Percentiles rank a stretch among this genome's conserved stretches.
Evolutionary conservation across 1,140 invertebrate genomes (phyloP).

Genomic region (Aphidius ervi): DNA sequence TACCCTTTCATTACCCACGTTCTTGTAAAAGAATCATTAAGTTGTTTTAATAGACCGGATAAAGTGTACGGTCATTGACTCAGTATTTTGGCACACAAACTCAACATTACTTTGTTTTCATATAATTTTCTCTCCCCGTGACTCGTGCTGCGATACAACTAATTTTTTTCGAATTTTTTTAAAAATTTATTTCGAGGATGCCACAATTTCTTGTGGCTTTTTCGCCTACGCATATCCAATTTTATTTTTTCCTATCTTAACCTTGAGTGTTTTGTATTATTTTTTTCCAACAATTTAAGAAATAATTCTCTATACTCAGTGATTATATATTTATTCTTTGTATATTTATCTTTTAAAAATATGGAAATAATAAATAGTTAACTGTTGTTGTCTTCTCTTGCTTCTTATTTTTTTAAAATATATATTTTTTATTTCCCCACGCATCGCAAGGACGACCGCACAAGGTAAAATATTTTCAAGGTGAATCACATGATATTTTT

Average conservation of each 20-base stretch:
- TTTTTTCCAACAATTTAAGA: too few relatives aligned
- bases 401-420: conserved; percentile 9
- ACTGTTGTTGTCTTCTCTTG: neutral
- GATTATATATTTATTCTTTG: conserved; percentile 4
- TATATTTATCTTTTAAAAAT: conserved; percentile 5
- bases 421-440: neutral
- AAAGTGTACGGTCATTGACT: conserved; percentile 19
- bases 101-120: conserved; percentile 14
- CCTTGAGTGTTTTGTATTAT: neutral
- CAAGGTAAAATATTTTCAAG: conserved; percentile 34
- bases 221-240: conserved; percentile 1
- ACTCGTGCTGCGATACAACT: too few relatives aligned
- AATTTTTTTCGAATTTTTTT: too few relatives aligned
- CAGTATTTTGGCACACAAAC: conserved; percentile 19
- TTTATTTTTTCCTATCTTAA: neutral
- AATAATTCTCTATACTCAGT: too few relatives aligned
- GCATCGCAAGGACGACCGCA: conserved; percentile 26
- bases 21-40: conserved; percentile 16
- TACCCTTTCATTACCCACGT: conserved; percentile 1
- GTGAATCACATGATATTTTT: conserved; percentile 27
- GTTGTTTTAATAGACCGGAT: conserved; percentile 22
- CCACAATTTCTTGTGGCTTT: conserved; percentile 8
- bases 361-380: too few relatives aligned
- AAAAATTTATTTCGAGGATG: neutral
- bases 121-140: neutral